Base-by-base conservation (phyloP, 2,113 vertebrate genomes). In the Hucho hucho region DNA sequence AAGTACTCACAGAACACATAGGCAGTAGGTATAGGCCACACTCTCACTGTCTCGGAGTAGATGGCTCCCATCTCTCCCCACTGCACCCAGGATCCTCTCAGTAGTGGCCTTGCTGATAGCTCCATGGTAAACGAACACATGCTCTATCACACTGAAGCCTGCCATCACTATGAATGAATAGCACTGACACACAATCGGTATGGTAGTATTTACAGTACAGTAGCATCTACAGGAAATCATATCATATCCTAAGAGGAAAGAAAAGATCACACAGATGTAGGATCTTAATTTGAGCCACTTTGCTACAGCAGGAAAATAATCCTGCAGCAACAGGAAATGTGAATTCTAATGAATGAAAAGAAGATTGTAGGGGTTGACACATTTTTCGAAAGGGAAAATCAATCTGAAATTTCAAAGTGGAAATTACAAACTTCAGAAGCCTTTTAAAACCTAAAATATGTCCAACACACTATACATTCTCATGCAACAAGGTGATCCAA, bases 1-100 rank as follows among this genome's bases (percentile, higher is more conserved):
- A 9, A 70, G 6, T 92, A 95, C 94, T 95, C 88, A 95, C 94
- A 95, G 91, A 22, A 96, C 94, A 3, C 94, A 96, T 25, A 95
- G 87, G 87, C 94, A 95, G 88, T 93, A 95, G 24, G 76, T 89
- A 0, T 92, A 93, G 0, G 93, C 91, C 49, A 93, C 77, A 14
- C 75, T 94, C 88, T 95, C 94, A 0, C 94, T 95, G 90, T 95
- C 93, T 69, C 94, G 77, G 83, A 95, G 88, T 69, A 95, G 81
- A 81, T 94, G 95, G 82, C 94, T 95, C 79, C 94, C 94, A 0
- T 95, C 93, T 12, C 77, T 79, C 11, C 94, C 94, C 0, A 83
- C 87, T 0, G 88, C 88, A 13, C 92, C 83, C 76, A 95, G 87
- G 37, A 93, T 90, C 76, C 59, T 90, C 88, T 94, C 93, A 0